phyloP scores from a whole-genome alignment of 2,113 vertebrate genomes.

The Mandrillus leucophaeus region DNA sequence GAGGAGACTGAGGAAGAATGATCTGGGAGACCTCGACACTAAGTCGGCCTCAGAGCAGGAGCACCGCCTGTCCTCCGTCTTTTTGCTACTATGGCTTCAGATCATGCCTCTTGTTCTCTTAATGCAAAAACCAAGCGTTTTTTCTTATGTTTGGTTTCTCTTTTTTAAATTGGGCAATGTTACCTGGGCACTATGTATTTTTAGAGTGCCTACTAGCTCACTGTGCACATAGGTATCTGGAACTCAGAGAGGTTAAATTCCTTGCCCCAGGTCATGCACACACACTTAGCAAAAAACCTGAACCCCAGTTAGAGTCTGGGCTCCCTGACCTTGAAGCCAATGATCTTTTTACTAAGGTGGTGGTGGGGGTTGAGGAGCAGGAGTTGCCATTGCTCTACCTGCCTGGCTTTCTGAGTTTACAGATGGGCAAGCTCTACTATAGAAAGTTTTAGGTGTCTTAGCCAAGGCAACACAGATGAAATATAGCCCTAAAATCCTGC shows the following conservation, averaged over 20 bases:
- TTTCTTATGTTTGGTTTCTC: background rate
- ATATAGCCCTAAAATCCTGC: background rate
- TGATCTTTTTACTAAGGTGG: background rate
- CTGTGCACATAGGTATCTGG: background rate
- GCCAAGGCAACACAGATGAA: background rate
- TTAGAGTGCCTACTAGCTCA: background rate
- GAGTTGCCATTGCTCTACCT: background rate
- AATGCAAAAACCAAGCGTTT: background rate
- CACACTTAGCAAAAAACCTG: background rate
- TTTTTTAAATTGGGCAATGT: conserved; percentile 16
- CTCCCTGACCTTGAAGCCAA: background rate
- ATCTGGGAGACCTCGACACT: background rate
- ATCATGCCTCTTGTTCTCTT: background rate
- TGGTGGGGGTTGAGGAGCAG: too few species aligned
- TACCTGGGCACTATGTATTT: background rate
- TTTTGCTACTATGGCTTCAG: background rate
- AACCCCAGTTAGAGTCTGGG: background rate
- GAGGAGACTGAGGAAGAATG: background rate
- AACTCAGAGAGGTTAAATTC: background rate
- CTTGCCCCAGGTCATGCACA: background rate
- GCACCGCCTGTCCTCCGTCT: accelerated
- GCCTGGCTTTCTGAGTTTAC: background rate
- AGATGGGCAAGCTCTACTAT: background rate
- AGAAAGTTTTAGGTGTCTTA: background rate
- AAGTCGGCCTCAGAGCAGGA: background rate